Conservation (phyloP, 2,797 vertebrate genomes). For the Linurgus olivaceus region DNA sequence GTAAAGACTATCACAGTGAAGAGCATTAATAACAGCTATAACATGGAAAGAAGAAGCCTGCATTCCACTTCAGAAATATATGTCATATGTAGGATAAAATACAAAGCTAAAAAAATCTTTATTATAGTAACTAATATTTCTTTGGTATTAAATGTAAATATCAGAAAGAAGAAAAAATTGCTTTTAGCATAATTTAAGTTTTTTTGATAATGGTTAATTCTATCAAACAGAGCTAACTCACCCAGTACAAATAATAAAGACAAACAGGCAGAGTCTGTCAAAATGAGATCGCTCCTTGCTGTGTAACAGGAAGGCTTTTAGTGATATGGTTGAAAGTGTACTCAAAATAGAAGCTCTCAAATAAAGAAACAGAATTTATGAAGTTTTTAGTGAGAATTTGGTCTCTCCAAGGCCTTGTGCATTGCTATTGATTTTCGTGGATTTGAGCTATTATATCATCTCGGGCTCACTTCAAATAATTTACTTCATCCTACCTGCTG, state of each 20-base stretch:
- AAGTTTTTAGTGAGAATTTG: background rate
- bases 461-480: background rate
- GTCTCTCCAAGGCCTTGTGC: background rate
- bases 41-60: background rate
- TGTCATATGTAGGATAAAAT: background rate
- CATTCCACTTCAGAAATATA: background rate
- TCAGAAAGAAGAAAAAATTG: background rate
- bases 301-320: background rate
- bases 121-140: background rate
- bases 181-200: background rate
- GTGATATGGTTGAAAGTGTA: background rate
- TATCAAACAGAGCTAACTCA: background rate
- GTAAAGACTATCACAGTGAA: background rate
- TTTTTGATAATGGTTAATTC: background rate
- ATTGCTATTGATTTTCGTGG: background rate
- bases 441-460: background rate
- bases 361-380: constrained; percentile 22
- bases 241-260: background rate
- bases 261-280: background rate
- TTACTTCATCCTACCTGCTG: background rate
- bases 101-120: background rate
- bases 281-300: background rate
- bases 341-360: background rate
- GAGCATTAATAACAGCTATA: background rate
- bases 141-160: background rate